Evolutionary conservation across 2,113 vertebrate species (phyloP), one percentile per base, ranked within the genome.

Genomic region (Pedionomus torquatus): DNA sequence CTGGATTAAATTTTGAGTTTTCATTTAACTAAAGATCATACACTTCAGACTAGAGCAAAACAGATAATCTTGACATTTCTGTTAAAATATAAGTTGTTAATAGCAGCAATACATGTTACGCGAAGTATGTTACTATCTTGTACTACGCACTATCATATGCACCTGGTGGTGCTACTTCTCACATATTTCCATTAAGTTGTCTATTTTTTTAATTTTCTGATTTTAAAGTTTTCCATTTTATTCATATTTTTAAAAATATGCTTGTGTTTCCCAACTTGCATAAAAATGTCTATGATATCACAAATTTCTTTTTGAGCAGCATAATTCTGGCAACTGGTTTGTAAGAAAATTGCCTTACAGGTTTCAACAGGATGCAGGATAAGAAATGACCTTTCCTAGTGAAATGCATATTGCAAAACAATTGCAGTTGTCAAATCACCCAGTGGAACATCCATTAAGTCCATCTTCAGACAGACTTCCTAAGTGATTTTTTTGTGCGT

Each of bases 391-490:
- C 97, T 97, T 85, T 71, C 30, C 37, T 96, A 91, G 77, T 69
- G 89, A 94, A 95, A 97, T 90, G 51, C 28, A 75, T 92, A 91
- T 91, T 96, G 92, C 83, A 95, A 94, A 97, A 97, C 57, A 90
- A 61, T 82, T 12, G 1, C 33, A 68, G 71, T 58, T 26, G 1
- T 92, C 83, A 97, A 87, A 96, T 44, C 33, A 2, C 35, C 52
- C 16, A 13, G 64, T 55, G 70, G 95, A 93, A 95, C 95, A 95
- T 74, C 92, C 24, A 64, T 86, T 91, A 66, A 81, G 61, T 92
- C 74, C 52, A 61, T 71, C 54, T 95, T 85, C 87, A 90, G 23
- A 44, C 61, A 69, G 39, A 84, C 82, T 98, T 97, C 97, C 96
- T 94, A 71, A 83, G 8, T 76, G 83, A 8, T 28, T 28, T 90